Conservation (phyloP, 2,113 vertebrate species). For the Marmota monax region DNA sequence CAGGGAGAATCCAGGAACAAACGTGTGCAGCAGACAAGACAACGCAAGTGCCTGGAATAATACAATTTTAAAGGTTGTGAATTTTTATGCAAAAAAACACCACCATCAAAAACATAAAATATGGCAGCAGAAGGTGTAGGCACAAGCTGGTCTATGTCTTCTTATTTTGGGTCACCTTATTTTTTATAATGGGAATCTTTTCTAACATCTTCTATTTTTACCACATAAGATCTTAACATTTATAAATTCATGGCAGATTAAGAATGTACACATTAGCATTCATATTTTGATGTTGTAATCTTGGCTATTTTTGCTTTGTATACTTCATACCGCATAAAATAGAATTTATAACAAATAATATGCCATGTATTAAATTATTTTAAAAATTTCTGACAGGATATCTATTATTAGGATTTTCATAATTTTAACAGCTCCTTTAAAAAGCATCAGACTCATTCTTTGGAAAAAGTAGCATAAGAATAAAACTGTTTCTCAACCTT, state of each 20-base stretch:
- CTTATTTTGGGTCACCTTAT: neutral
- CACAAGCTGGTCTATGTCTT: neutral
- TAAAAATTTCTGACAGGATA: conserved; percentile 66
- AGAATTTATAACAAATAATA: neutral
- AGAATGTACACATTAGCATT: neutral
- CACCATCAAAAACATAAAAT: neutral
- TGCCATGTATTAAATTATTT: conserved; percentile 26
- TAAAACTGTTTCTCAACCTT: conserved; percentile 84
- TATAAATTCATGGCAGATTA: neutral
- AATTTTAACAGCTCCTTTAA: conserved; percentile 80
- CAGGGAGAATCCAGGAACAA: neutral
- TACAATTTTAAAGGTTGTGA: neutral
- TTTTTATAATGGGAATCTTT: neutral
- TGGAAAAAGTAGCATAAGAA: conserved; percentile 84
- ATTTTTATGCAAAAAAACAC: neutral
- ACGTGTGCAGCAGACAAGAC: neutral
- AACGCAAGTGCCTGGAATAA: neutral
- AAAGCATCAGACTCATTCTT: conserved; percentile 78
- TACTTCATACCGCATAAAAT: neutral
- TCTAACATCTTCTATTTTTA: neutral
- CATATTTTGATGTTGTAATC: neutral
- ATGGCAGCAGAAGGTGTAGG: neutral
- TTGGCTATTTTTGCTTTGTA: neutral
- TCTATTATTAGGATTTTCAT: conserved; percentile 61
- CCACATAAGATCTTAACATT: neutral